These are phyloP conservation scores for Eurosta solidaginis DNA, from an alignment of 1,140 invertebrate genomes.

Conservation along the genomic window DNA sequence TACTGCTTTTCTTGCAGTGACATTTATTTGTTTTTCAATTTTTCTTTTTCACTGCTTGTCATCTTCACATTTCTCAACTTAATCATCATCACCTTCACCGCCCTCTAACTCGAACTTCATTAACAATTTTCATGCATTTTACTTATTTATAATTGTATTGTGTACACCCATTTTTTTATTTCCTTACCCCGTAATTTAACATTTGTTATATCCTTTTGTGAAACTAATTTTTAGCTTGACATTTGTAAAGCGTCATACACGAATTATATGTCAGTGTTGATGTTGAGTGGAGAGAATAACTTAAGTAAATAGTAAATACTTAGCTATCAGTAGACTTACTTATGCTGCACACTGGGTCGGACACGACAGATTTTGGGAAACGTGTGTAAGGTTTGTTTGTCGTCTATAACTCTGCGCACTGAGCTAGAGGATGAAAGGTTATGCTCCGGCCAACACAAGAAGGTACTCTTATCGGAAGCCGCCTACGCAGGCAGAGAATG, in stretches of 20 bases:
- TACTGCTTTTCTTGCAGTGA: too few relatives aligned
- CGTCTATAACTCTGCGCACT: too few relatives aligned
- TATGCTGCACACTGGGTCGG: too few relatives aligned
- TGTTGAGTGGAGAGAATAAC: background rate
- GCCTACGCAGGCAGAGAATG: too few relatives aligned
- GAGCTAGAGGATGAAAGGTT: too few relatives aligned
- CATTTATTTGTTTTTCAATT: background rate
- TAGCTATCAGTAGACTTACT: too few relatives aligned
- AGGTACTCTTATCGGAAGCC: too few relatives aligned
- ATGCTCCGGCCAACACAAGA: too few relatives aligned
- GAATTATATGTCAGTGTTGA: background rate
- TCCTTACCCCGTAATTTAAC: too few relatives aligned
- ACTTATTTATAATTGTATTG: background rate
- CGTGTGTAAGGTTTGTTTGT: too few relatives aligned
- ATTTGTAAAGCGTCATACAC: background rate
- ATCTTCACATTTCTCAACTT: background rate
- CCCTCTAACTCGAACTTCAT: background rate
- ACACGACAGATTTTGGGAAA: too few relatives aligned
- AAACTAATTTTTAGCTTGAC: slow-evolving; percentile 16
- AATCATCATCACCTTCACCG: slow-evolving; percentile 9
- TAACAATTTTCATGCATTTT: background rate
- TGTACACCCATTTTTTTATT: background rate
- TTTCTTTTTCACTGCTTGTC: background rate
- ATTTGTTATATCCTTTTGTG: background rate
- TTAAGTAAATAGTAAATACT: background rate